phyloP scores from a whole-genome alignment of 2,113 vertebrate species.

The Riparia riparia region DNA sequence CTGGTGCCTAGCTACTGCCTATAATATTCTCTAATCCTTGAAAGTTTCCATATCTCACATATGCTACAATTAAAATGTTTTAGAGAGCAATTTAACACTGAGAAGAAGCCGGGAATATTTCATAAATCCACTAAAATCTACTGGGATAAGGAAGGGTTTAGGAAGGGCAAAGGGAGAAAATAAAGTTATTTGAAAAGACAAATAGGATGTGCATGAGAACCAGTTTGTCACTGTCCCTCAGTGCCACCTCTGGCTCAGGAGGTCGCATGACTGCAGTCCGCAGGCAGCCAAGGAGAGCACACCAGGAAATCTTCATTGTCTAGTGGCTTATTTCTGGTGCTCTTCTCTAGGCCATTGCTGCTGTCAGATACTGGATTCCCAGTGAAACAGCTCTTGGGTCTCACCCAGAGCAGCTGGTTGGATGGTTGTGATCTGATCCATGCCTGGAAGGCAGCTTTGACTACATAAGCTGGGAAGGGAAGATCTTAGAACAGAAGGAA shows the following conservation, averaged over 20 bases:
- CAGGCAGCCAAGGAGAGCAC: not conserved
- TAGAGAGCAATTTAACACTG: not conserved
- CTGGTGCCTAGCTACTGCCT: not conserved
- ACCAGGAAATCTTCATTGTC: not conserved
- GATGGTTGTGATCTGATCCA: not conserved
- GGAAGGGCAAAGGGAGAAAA: not conserved
- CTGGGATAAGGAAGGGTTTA: not conserved
- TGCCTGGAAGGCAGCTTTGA: not conserved
- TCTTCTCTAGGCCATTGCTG: not conserved
- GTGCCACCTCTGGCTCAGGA: not conserved
- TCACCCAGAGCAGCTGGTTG: slow-evolving; percentile 2
- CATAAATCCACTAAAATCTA: not conserved
- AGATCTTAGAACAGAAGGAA: not conserved
- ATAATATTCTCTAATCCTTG: not conserved
- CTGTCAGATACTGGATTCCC: not conserved
- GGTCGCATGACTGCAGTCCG: not conserved
- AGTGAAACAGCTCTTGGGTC: not conserved
- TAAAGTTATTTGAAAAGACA: not conserved
- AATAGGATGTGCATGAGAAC: not conserved
- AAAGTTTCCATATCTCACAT: not conserved
- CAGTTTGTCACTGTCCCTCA: not conserved
- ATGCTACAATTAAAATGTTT: not conserved
- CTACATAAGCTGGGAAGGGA: not conserved
- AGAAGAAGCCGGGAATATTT: not conserved
- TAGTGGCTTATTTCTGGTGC: not conserved